These are phyloP conservation scores for Daktulosphaira vitifoliae DNA, from an alignment of 1,140 invertebrate genomes.

Conservation along the genomic window DNA sequence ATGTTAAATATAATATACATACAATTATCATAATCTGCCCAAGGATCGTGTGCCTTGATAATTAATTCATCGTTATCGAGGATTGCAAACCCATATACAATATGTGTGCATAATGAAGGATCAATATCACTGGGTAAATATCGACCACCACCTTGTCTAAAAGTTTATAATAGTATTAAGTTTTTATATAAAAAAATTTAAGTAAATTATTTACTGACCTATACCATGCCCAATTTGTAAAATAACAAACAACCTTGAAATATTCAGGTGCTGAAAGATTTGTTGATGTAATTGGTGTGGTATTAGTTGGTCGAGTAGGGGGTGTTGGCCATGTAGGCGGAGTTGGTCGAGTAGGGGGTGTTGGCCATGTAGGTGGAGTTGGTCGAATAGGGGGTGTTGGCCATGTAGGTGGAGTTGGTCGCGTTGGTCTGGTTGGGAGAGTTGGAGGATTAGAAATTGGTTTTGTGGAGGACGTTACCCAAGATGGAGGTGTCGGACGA, in stretches of 20 bases:
- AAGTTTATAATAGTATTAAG: background rate
- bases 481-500: constrained; percentile 11
- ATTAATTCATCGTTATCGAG: constrained; percentile 50
- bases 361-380: constrained; percentile 5
- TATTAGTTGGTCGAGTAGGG: background rate
- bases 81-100: constrained; percentile 64
- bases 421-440: background rate
- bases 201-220: constrained; percentile 37
- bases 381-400: constrained; percentile 2
- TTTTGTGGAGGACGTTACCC: background rate
- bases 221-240: constrained; percentile 64
- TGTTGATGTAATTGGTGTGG: background rate
- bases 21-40: constrained; percentile 60
- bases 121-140: constrained; percentile 58
- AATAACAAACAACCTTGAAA: constrained; percentile 59
- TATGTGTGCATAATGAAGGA: constrained; percentile 59
- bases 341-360: background rate
- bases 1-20: constrained; percentile 37
- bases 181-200: background rate
- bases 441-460: constrained; percentile 5
- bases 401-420: background rate
- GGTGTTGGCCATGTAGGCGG: background rate
- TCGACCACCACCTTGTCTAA: constrained; percentile 52
- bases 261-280: constrained; percentile 36
- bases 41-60: constrained; percentile 58